Evolutionary conservation across 2,113 vertebrate species (phyloP).

Genomic region (Pelvicachromis taeniatus): DNA sequence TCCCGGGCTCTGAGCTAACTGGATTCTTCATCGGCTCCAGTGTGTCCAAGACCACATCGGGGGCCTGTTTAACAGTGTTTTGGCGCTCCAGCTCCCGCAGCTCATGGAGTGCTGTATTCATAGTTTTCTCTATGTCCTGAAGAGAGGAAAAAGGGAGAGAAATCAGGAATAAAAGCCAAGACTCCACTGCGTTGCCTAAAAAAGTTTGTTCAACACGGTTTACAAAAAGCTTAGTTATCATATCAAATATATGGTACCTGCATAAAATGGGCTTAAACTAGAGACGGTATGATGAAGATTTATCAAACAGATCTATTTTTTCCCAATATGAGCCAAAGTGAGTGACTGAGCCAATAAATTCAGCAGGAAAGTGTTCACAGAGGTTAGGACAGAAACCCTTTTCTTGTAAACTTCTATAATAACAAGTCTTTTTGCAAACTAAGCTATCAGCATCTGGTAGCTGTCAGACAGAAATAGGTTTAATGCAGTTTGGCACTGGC

Average conservation of each 20-base stretch:
- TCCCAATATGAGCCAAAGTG: background rate
- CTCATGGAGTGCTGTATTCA: slow-evolving; percentile 94
- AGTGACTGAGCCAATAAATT: background rate
- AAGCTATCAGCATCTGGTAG: background rate
- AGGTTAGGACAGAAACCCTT: background rate
- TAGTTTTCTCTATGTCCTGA: slow-evolving; percentile 98
- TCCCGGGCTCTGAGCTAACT: slow-evolving; percentile 86
- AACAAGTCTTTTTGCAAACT: background rate
- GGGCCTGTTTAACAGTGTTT: slow-evolving; percentile 94
- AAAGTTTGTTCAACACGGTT: background rate
- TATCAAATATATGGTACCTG: background rate
- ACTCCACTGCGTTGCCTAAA: background rate
- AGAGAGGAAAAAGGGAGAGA: background rate
- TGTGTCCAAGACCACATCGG: slow-evolving; percentile 94
- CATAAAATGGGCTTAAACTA: background rate
- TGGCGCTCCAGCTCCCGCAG: slow-evolving; percentile 93
- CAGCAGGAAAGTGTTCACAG: background rate
- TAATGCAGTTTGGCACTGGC: background rate
- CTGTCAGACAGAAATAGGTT: background rate
- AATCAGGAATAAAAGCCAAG: background rate
- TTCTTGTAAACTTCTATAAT: background rate
- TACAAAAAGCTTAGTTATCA: background rate
- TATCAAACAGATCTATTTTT: background rate
- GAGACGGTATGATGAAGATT: background rate
- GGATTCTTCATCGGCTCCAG: slow-evolving; percentile 95